Conservation (phyloP, 2,113 vertebrate genomes). For the Heterochromis multidens region DNA sequence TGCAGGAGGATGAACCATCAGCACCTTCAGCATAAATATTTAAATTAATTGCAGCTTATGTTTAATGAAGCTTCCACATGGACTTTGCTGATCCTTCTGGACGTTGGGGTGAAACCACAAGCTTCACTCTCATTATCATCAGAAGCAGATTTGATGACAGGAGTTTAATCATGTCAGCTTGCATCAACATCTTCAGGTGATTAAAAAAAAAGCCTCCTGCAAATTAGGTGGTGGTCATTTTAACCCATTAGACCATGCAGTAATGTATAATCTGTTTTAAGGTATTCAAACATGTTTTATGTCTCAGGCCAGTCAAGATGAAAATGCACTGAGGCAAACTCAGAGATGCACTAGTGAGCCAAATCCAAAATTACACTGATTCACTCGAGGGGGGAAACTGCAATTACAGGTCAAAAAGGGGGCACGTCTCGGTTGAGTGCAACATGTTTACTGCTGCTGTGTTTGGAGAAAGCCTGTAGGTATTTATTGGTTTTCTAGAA, state of each 20-base stretch:
- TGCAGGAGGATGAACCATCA: background rate
- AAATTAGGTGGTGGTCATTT: slow-evolving; percentile 9
- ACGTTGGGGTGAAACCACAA: background rate
- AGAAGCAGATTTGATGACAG: slow-evolving; percentile 7
- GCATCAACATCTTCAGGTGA: slow-evolving; percentile 29
- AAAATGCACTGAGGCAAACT: slow-evolving; percentile 15
- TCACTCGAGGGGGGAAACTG: background rate
- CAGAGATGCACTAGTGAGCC: background rate
- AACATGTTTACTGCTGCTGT: slow-evolving; percentile 7
- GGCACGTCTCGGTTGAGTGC: background rate
- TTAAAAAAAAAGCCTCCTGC: background rate
- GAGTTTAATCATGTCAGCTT: slow-evolving; percentile 4
- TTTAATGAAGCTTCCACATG: slow-evolving; percentile 23
- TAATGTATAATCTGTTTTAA: background rate
- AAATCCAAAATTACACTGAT: slow-evolving; percentile 22
- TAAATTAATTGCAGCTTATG: slow-evolving; percentile 11
- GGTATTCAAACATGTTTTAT: slow-evolving; percentile 6
- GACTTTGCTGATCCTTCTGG: slow-evolving; percentile 33
- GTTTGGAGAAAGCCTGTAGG: slow-evolving; percentile 12
- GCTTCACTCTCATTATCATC: background rate
- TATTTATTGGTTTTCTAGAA: slow-evolving; percentile 21
- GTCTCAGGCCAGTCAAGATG: background rate
- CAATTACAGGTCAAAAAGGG: slow-evolving; percentile 30
- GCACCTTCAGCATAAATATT: background rate
- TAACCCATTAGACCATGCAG: background rate